Evolutionary conservation across 2,888 invertebrate species (phyloP).

Genomic region (Machimus rusticus): DNA sequence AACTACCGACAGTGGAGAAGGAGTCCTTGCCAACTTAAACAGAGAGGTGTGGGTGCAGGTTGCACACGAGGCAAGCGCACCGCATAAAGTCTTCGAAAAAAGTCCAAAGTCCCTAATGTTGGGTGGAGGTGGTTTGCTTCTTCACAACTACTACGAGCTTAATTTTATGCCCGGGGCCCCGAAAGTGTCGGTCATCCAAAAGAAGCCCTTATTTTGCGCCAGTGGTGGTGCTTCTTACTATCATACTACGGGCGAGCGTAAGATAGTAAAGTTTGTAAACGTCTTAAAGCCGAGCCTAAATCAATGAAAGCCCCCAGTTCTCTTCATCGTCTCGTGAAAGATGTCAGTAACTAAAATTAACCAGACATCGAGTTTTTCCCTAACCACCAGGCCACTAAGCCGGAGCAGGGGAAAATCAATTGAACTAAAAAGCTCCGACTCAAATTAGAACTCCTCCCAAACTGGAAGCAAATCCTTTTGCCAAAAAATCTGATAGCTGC

Average conservation of each 20-base stretch:
- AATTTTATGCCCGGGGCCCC: background rate
- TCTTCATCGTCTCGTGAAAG: background rate
- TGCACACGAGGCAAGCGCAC: background rate
- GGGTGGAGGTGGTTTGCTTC: background rate
- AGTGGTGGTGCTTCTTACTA: background rate
- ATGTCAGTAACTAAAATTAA: background rate
- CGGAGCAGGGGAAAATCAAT: background rate
- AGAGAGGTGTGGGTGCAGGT: background rate
- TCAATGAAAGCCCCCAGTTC: background rate
- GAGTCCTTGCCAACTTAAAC: background rate
- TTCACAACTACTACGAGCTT: background rate
- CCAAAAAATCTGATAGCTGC: slow-evolving; percentile 13
- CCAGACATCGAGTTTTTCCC: background rate
- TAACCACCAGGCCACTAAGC: background rate
- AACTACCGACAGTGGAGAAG: background rate
- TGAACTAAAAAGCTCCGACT: background rate
- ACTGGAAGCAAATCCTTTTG: background rate
- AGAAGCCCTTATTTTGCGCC: background rate
- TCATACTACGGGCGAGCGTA: background rate
- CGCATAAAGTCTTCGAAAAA: background rate
- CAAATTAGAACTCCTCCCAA: slow-evolving; percentile 28
- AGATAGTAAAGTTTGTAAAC: background rate
- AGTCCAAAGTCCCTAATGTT: background rate
- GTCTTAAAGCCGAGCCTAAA: background rate
- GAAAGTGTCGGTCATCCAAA: background rate